Base-by-base conservation (phyloP, 2,797 vertebrate genomes). In the Aeoliscus strigatus region DNA sequence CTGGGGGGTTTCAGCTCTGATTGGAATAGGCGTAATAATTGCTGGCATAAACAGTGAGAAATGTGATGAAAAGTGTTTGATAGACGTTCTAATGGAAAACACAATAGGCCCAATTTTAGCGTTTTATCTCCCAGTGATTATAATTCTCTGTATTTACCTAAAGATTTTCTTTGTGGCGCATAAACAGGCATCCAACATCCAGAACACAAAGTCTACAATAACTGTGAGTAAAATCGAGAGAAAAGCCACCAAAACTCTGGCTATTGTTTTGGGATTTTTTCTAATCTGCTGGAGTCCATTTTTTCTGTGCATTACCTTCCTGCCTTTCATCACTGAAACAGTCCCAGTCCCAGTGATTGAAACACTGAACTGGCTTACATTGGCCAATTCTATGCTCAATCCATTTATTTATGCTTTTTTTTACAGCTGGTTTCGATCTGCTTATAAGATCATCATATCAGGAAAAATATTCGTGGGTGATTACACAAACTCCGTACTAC, bases 221-320 rank as follows among this genome's bases (percentile, higher is more conserved):
- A 23, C 65, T 62, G 6, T 67, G n/a, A 79, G 89, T 73, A 86
- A 63, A 53, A 75, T 84, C 31, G 89, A 91, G 59, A 56, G 70
- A 39, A 91, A 90, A 59, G 90, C 89, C 0, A 88, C 89, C 1
- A 90, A 91, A 70, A 90, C 86, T 14, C 75, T 90, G 31, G 89
- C 88, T 1, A 87, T 91, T 43, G 89, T 90, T 43, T 90, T 91
- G 85, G 89, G 90, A 3, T 84, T 85, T 39, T 91, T 90, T 21
- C 70, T 91, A 1, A 48, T 90, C 7, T 90, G 88, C 70, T 91
- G 90, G 89, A 62, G 90, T 73, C 90, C 88, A 0, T 91, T 91
- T 54, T 91, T 91, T 38, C n/a, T n/a, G n/a, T 58, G 24, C 21
- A 8, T 24, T 2, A 38, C 27, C 1, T 14, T 42, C 38, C 5